A percentile compares a stretch with the other conserved stretches of the same genome.
phyloP scores from a whole-genome alignment of 2,797 vertebrate genomes.

The Bradypus variegatus region DNA sequence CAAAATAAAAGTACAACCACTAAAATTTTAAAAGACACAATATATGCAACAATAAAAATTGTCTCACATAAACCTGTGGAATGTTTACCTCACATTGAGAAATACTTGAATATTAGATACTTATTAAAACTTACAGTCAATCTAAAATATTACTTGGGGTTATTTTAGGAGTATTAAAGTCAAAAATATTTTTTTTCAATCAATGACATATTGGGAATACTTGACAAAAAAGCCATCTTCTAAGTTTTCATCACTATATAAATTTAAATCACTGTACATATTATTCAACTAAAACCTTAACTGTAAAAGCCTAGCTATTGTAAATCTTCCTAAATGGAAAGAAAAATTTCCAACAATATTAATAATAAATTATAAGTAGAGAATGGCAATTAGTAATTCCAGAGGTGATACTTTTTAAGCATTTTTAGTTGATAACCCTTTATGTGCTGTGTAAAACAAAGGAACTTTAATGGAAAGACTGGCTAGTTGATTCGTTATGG shows the following conservation, averaged over 20 bases:
- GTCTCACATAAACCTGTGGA: neutral
- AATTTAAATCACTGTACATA: neutral
- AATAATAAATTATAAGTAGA: constrained; percentile 20
- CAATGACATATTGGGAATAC: neutral
- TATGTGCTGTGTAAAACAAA: neutral
- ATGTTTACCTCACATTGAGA: constrained; percentile 4
- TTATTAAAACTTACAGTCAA: constrained; percentile 31
- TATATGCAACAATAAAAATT: constrained; percentile 1
- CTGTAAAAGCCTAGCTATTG: neutral
- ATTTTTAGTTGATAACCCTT: constrained; percentile 30
- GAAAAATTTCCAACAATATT: constrained; percentile 13
- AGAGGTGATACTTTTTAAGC: neutral
- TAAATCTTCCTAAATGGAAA: neutral
- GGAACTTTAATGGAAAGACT: neutral
- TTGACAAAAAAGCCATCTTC: neutral
- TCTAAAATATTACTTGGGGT: neutral
- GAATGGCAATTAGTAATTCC: constrained; percentile 26
- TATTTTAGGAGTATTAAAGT: neutral
- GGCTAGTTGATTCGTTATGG: neutral
- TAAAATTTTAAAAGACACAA: constrained; percentile 6
- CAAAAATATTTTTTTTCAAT: constrained; percentile 12
- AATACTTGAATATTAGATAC: neutral
- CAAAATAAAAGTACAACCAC: constrained; percentile 24
- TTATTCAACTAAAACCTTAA: constrained; percentile 23
- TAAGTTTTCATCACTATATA: constrained; percentile 25